phyloP scores from a whole-genome alignment of 2,113 vertebrate species.

The Ailurus styani region DNA sequence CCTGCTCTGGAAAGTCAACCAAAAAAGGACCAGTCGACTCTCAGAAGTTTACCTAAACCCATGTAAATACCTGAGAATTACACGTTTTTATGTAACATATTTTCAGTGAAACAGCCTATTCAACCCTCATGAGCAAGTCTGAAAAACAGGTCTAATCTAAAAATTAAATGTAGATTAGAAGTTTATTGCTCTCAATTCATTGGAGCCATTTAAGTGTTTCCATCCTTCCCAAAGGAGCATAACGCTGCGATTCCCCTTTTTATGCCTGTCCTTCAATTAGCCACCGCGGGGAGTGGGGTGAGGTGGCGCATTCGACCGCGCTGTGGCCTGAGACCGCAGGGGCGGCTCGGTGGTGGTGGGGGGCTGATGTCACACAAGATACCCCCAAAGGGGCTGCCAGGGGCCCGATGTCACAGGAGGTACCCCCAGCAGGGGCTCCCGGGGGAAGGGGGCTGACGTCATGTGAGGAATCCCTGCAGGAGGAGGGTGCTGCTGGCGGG shows the following conservation, averaged over 20 bases:
- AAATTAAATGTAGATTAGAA: background rate
- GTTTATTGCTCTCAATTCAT: background rate
- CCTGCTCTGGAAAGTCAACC: background rate
- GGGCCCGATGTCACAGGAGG: background rate
- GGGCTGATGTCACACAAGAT: background rate
- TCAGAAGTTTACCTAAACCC: slow-evolving; percentile 34
- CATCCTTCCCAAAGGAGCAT: background rate
- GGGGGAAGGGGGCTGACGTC: too few relatives aligned
- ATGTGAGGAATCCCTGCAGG: background rate
- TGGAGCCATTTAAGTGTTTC: background rate
- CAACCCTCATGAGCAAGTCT: background rate
- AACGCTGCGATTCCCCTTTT: background rate
- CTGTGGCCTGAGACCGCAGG: background rate
- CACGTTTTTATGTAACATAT: slow-evolving; percentile 28
- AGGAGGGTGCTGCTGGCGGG: too few relatives aligned
- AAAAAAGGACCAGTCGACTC: slow-evolving; percentile 39
- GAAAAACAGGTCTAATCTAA: background rate
- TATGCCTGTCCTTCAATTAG: rapidly evolving
- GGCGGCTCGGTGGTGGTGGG: background rate
- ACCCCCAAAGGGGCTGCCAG: too few relatives aligned
- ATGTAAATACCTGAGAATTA: slow-evolving; percentile 19
- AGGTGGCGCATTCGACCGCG: rapidly evolving
- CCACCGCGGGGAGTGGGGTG: too few relatives aligned
- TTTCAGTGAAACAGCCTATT: background rate
- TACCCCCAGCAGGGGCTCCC: background rate